A percentile compares a stretch with the other conserved stretches of the same genome.
phyloP scores from a whole-genome alignment of 2,797 vertebrate genomes.

The Falco berigora region DNA sequence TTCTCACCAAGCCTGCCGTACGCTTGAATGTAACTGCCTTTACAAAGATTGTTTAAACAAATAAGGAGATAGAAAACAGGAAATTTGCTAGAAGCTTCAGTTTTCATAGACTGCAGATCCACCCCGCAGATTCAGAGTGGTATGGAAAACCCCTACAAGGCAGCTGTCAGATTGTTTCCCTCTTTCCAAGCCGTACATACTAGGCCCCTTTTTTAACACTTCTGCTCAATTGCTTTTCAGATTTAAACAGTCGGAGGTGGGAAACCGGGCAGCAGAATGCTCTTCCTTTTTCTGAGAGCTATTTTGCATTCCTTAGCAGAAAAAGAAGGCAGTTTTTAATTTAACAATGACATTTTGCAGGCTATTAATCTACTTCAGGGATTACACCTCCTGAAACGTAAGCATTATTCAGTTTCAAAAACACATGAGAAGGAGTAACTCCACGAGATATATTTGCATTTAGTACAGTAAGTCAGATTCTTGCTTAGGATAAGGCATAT shows the following conservation, averaged over 20 bases:
- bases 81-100: not conserved
- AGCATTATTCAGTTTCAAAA: not conserved
- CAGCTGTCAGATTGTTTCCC: not conserved
- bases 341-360: not conserved
- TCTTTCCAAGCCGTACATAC: not conserved
- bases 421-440: not conserved
- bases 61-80: not conserved
- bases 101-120: not conserved
- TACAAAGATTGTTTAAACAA: not conserved
- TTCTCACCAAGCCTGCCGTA: not conserved
- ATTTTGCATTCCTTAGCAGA: not conserved
- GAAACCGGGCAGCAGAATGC: not conserved
- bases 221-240: not conserved
- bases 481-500: not conserved
- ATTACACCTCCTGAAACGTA: not conserved
- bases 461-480: not conserved
- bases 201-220: not conserved
- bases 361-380: not conserved
- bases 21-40: not conserved
- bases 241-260: not conserved
- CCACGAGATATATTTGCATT: not conserved
- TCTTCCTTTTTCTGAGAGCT: not conserved
- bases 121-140: not conserved
- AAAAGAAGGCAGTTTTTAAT: not conserved
- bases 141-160: not conserved